Evolutionary conservation across 2,113 vertebrate species (phyloP).

Genomic region (Beaufortia kweichowensis): DNA sequence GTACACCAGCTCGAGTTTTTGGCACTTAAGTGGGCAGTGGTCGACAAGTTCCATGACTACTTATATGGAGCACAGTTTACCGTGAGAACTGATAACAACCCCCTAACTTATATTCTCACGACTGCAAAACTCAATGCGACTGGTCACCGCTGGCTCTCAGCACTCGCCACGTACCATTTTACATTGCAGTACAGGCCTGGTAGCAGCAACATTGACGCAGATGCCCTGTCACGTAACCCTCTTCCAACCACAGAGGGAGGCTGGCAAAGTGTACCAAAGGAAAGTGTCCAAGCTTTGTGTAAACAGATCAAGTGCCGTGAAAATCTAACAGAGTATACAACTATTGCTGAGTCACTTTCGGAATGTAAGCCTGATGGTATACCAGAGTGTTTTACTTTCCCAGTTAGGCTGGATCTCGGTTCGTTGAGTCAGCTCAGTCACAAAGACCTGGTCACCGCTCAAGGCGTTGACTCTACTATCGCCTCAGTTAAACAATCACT

Average conservation of each 20-base stretch:
- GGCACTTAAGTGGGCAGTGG: slow-evolving; percentile 19
- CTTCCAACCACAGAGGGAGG: background rate
- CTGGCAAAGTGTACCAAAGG: background rate
- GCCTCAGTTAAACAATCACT: background rate
- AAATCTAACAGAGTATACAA: too few relatives aligned
- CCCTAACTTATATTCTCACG: slow-evolving; percentile 7
- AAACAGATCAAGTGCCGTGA: too few relatives aligned
- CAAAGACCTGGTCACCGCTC: too few relatives aligned
- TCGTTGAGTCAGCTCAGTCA: background rate
- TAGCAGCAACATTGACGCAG: background rate
- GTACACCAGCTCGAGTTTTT: slow-evolving; percentile 12
- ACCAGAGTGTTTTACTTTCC: too few relatives aligned
- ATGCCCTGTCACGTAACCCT: slow-evolving; percentile 5
- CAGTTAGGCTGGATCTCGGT: too few relatives aligned
- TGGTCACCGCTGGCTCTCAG: slow-evolving; percentile 26
- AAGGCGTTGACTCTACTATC: slow-evolving; percentile 20
- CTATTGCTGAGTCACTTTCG: too few relatives aligned
- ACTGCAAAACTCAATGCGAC: slow-evolving; percentile 25
- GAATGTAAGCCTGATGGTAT: too few relatives aligned
- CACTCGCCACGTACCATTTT: slow-evolving; percentile 16
- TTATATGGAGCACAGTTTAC: slow-evolving; percentile 20
- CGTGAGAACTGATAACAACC: too few relatives aligned
- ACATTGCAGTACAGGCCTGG: slow-evolving; percentile 7
- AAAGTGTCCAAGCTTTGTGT: too few relatives aligned
- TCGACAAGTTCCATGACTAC: slow-evolving; percentile 21